Base-by-base conservation (phyloP, 2,797 vertebrate genomes). In the Zalophus californianus region DNA sequence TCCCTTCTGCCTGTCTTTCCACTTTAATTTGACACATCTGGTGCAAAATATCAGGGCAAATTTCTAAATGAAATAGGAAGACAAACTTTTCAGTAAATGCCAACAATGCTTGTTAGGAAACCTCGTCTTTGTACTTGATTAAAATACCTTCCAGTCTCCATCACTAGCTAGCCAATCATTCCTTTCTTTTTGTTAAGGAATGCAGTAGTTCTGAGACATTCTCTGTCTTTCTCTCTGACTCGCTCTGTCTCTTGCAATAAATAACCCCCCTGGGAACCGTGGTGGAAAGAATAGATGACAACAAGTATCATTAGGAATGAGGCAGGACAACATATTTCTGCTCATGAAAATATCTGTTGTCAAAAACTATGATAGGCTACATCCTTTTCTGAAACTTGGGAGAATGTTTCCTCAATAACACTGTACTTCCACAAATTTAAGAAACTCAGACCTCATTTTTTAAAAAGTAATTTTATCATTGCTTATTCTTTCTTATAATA, bases 11-110 rank as follows among this genome's bases (percentile, higher is more conserved):
- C 15, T 32, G 66, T 32, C 66, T 94, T 91, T 88, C 86, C 8
- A 83, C 16, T 89, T 79, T 85, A 68, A 77, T 86, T 75, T 93
- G 50, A 89, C 54, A 70, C 20, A 60, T 83, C 50, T 80, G 7
- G 27, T 72, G 13, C 21, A 83, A 94, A 95, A n/a, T 79, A 95
- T 84, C 73, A 92, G 62, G 56, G 23, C 48, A 80, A 92, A 86
- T 86, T 79, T 73, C 44, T 68, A 96, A 96, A 91, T 82, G 27
- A 94, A 96, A 93, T 44, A 92, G 75, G 32, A 95, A 94, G 54
- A 85, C n/a, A 83, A 95, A 93, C 32, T 97, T 95, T 93, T 48
- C 48, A 78, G 86, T 89, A 91, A 95, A 87, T 85, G 38, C 2
- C 27, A 62, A 41, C 90, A 75, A 29, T 38, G 18, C 11, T 92